Conservation (phyloP, 2,113 vertebrate species). For the Saguinus imperator region DNA sequence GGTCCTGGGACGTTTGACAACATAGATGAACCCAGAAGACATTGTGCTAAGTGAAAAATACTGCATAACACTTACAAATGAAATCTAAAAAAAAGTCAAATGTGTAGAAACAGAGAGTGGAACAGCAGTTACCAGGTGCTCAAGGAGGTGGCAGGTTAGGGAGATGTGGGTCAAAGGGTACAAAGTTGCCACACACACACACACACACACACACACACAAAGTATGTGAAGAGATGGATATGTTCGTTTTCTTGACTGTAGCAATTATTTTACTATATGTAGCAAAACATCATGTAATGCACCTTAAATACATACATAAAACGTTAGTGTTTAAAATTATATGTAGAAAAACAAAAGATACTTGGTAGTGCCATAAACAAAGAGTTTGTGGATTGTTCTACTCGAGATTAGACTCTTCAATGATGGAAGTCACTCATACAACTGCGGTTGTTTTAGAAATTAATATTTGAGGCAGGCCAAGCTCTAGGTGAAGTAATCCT, state of each 20-base stretch:
- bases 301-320: not conserved
- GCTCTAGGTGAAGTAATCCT: not conserved
- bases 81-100: not conserved
- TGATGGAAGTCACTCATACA: not conserved
- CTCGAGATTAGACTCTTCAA: not conserved
- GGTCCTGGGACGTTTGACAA: not conserved
- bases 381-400: not conserved
- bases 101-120: not conserved
- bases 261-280: not conserved
- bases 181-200: not conserved
- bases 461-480: not conserved
- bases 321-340: not conserved
- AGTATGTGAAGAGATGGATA: not conserved
- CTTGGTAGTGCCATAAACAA: not conserved
- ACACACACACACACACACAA: not conserved
- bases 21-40: not conserved
- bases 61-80: not conserved
- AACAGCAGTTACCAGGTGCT: not conserved
- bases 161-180: too few relatives aligned
- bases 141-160: fast-evolving
- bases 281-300: not conserved
- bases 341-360: not conserved
- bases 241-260: not conserved
- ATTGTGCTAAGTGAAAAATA: not conserved
- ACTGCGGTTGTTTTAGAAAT: not conserved